Conservation (phyloP, 1,140 invertebrate genomes). For the Neocloeon triangulifer region DNA sequence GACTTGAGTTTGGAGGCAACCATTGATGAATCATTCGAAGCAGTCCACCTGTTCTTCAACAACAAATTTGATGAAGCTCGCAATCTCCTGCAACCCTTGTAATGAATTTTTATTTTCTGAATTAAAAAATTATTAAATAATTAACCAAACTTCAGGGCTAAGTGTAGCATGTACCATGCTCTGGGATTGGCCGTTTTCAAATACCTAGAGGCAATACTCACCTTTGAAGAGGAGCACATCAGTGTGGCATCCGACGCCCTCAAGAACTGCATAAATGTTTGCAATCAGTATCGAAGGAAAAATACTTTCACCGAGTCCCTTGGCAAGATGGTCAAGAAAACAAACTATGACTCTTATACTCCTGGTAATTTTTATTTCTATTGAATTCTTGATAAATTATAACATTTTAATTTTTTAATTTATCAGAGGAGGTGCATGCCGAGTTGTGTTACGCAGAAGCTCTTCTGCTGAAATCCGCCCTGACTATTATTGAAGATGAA, state of each 20-base stretch:
- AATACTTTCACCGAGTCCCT: constrained; percentile 51
- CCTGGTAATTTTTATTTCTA: too few species aligned
- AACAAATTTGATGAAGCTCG: constrained; percentile 67
- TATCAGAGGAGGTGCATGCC: constrained; percentile 72
- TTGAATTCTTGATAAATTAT: not conserved
- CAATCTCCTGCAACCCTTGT: constrained; percentile 51
- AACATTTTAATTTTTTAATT: constrained; percentile 2
- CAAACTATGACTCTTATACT: constrained; percentile 54
- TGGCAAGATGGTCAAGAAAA: constrained; percentile 55
- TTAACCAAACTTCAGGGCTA: constrained; percentile 29
- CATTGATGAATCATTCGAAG: constrained; percentile 38
- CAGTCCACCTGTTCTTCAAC: constrained; percentile 67
- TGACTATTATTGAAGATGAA: constrained; percentile 88
- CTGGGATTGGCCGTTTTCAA: constrained; percentile 72
- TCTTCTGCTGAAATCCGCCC: constrained; percentile 61
- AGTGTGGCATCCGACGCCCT: constrained; percentile 43
- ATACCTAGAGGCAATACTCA: constrained; percentile 81
- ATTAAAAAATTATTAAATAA: constrained; percentile 2
- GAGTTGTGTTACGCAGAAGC: constrained; percentile 87
- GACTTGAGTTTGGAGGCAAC: constrained; percentile 34
- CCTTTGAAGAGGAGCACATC: constrained; percentile 66
- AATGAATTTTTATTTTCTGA: constrained; percentile 10
- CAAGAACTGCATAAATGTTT: constrained; percentile 52
- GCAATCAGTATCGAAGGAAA: constrained; percentile 45
- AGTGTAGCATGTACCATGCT: constrained; percentile 76